phyloP scores from a whole-genome alignment of 2,797 vertebrate genomes.

The Babyrousa celebensis region DNA sequence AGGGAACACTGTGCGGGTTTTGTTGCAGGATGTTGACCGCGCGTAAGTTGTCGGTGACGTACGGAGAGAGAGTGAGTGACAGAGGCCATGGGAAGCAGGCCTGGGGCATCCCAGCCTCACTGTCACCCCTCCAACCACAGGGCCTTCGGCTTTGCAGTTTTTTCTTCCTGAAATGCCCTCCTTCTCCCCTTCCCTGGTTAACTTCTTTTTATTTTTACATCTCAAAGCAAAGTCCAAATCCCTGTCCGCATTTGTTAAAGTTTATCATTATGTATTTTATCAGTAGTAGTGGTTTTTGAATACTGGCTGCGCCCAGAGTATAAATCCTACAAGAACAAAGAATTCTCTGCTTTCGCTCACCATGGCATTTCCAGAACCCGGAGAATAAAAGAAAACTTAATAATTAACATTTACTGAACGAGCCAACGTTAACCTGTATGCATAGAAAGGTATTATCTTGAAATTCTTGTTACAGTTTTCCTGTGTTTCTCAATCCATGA shows the following conservation, averaged over 20 bases:
- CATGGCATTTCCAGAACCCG: background rate
- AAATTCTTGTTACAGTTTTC: slow-evolving; percentile 17
- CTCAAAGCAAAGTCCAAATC: background rate
- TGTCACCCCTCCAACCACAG: background rate
- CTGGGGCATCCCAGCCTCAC: background rate
- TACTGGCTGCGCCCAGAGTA: slow-evolving; percentile 1
- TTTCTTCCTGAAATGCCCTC: background rate
- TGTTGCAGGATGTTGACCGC: background rate
- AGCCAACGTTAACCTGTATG: slow-evolving; percentile 16
- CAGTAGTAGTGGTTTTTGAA: background rate
- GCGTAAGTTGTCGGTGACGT: background rate
- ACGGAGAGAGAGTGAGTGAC: background rate
- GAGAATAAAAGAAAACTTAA: background rate
- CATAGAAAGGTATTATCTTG: slow-evolving; percentile 18
- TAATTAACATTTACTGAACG: background rate
- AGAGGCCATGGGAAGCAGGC: background rate
- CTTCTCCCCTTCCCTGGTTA: background rate
- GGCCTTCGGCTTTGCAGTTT: background rate
- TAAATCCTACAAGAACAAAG: background rate
- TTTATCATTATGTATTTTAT: background rate
- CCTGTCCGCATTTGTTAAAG: background rate
- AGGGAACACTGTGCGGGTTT: background rate
- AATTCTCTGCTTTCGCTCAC: slow-evolving; percentile 1
- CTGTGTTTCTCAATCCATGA: background rate
- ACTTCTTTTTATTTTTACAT: background rate